Conservation (phyloP, 2,113 vertebrate species). For the Glaucidium brasilianum region DNA sequence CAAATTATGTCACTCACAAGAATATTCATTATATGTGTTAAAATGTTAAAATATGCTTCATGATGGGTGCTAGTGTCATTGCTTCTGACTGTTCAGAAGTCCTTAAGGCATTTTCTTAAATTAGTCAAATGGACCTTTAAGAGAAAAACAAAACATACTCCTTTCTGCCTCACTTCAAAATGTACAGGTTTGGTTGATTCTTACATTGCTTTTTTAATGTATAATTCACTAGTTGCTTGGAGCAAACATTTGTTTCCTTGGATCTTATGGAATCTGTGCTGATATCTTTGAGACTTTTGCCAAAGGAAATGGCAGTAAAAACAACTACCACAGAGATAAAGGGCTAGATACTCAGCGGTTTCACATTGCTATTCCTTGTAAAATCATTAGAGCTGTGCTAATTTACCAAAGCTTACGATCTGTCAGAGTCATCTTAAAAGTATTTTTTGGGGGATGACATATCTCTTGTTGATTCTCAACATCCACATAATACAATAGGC, state of each 20-base stretch:
- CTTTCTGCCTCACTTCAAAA: background rate
- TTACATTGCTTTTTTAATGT: background rate
- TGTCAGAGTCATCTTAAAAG: background rate
- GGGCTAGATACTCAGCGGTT: background rate
- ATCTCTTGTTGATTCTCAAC: background rate
- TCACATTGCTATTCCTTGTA: background rate
- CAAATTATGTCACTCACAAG: background rate
- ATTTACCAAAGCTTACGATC: background rate
- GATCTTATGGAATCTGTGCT: background rate
- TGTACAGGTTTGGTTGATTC: background rate
- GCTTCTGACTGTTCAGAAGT: background rate
- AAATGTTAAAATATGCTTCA: background rate
- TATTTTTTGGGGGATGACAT: background rate
- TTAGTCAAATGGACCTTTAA: background rate
- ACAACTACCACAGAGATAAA: background rate
- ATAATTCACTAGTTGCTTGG: background rate
- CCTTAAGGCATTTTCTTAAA: background rate
- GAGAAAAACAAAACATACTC: background rate
- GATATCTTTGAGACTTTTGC: background rate
- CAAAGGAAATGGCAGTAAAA: background rate
- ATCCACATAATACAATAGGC: background rate
- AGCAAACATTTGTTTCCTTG: slow-evolving; percentile 5
- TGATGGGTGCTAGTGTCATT: background rate
- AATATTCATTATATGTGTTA: background rate
- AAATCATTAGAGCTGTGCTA: background rate